phyloP scores from a whole-genome alignment of 2,113 vertebrate species.

The Beaufortia kweichowensis region DNA sequence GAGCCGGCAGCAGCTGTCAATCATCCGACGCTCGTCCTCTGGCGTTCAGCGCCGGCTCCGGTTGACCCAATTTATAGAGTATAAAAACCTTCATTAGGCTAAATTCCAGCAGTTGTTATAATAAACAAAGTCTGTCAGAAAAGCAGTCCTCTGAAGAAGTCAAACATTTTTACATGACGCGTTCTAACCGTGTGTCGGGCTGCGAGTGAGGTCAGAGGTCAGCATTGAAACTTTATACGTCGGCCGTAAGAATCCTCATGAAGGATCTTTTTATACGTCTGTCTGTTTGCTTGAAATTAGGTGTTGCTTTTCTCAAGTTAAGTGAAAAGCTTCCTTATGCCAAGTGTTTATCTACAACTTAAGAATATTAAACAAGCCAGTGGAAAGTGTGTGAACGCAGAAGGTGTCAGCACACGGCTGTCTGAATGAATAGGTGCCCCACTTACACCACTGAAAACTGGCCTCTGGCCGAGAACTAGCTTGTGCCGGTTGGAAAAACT shows the following conservation, averaged over 20 bases:
- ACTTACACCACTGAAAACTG: not conserved
- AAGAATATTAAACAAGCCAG: conserved; percentile 62
- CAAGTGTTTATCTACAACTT: conserved; percentile 63
- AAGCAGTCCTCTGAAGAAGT: conserved; percentile 13
- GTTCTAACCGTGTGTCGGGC: not conserved
- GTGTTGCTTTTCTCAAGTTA: conserved; percentile 57
- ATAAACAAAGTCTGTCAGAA: conserved; percentile 52
- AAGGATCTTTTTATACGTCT: conserved; percentile 67
- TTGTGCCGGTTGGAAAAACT: not conserved
- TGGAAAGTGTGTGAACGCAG: conserved; percentile 6
- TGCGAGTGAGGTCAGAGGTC: conserved; percentile 45
- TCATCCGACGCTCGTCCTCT: conserved; percentile 27
- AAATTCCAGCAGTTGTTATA: conserved; percentile 63
- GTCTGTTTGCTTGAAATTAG: conserved; percentile 59
- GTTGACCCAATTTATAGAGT: conserved; percentile 60
- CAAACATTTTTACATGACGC: conserved; percentile 4
- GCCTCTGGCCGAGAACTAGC: not conserved
- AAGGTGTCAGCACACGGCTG: not conserved
- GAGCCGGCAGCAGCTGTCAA: conserved; percentile 40
- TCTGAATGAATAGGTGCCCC: not conserved
- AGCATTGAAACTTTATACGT: conserved; percentile 63
- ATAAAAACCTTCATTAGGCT: conserved; percentile 65
- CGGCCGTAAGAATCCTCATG: conserved; percentile 57
- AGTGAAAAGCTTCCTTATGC: conserved; percentile 72
- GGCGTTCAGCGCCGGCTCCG: conserved; percentile 42